phyloP scores from a whole-genome alignment of 2,113 vertebrate species.

The Oryzias melastigma region DNA sequence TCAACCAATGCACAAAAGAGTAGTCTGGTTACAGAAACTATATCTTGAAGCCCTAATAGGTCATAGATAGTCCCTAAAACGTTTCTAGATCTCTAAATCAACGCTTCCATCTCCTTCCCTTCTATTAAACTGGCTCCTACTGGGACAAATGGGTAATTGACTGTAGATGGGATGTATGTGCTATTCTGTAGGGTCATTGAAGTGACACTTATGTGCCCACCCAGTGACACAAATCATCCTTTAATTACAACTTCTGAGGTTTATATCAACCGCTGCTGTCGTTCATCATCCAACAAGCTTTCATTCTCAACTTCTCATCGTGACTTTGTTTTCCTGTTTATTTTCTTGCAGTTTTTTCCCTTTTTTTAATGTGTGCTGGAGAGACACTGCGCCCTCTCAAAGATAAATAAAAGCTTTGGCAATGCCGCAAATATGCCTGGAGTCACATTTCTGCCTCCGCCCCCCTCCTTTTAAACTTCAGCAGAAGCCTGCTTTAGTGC shows the following conservation, averaged over 20 bases:
- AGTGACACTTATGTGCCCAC: slow-evolving; percentile 41
- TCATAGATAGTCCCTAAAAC: no score
- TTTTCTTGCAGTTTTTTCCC: neutral
- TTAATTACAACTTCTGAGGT: slow-evolving; percentile 55
- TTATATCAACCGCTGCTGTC: slow-evolving; percentile 3
- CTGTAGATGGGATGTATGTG: slow-evolving; percentile 23
- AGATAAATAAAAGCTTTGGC: slow-evolving; percentile 54
- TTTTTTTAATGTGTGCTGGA: neutral
- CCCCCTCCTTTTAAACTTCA: slow-evolving; percentile 53
- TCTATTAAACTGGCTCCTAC: slow-evolving; percentile 26
- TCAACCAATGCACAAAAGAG: no score
- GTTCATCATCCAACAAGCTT: slow-evolving; percentile 9
- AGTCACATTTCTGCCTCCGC: slow-evolving; percentile 29
- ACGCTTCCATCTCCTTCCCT: slow-evolving; percentile 36
- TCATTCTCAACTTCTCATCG: slow-evolving; percentile 15
- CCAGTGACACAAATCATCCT: slow-evolving; percentile 63
- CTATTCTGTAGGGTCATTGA: slow-evolving; percentile 30
- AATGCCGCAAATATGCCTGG: slow-evolving; percentile 40
- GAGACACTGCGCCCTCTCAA: slow-evolving; percentile 28
- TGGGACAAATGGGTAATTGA: slow-evolving; percentile 39
- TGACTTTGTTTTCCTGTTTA: neutral
- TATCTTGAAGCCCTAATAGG: no score
- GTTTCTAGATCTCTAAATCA: slow-evolving; percentile 44
- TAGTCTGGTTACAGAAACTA: no score
- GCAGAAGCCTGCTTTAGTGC: slow-evolving; percentile 61